Evolutionary conservation across 2,113 vertebrate species (phyloP).

Genomic region (Podocnemis expansa): DNA sequence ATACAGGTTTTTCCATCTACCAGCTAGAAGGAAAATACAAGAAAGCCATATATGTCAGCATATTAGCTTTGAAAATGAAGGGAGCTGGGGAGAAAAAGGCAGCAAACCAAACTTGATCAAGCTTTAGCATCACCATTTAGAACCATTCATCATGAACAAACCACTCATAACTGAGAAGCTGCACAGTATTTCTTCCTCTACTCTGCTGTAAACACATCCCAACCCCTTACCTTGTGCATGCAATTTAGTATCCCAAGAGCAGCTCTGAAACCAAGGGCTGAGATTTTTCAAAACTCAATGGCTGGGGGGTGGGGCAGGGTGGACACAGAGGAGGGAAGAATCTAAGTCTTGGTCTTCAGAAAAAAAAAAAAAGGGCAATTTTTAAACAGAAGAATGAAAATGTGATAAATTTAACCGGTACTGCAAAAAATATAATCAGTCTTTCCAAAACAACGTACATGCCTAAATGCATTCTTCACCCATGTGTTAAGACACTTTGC

Average conservation of each 20-base stretch:
- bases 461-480: background rate
- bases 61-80: background rate
- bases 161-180: rapidly evolving
- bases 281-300: background rate
- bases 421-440: background rate
- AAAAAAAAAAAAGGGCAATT: background rate
- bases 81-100: background rate
- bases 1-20: constrained; percentile 93
- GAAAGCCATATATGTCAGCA: constrained; percentile 63
- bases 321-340: too few species aligned
- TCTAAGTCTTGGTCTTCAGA: background rate
- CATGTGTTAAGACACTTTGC: background rate
- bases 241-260: background rate
- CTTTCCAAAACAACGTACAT: background rate
- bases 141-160: background rate
- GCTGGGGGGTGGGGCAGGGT: rapidly evolving
- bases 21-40: constrained; percentile 79
- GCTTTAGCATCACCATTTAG: background rate
- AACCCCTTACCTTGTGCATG: background rate
- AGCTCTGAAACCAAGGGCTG: background rate
- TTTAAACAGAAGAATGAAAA: background rate
- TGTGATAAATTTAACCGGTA: background rate
- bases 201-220: rapidly evolving
- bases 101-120: background rate
- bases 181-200: background rate